Evolutionary conservation across 2,797 vertebrate species (phyloP), one percentile per base, ranked within the genome.

Genomic region (Hybognathus amarus): DNA sequence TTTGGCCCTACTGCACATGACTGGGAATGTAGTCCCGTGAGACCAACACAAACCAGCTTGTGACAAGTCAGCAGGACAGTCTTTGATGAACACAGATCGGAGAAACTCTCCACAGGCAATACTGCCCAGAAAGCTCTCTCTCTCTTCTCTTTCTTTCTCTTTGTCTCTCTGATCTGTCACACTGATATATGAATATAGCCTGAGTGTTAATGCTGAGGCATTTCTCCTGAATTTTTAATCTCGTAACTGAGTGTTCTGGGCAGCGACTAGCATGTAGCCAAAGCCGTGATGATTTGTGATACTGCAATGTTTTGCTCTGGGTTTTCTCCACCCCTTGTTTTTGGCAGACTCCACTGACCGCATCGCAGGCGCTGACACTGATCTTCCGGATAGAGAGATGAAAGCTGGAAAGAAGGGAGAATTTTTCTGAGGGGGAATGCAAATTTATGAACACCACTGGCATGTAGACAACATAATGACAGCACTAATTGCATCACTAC

Each of bases 121-220:
- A 30, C 2, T n/a, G 80, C 69, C 69, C 52, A 75, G 59, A 63
- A 38, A 63, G 33, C 68, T 77, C 67, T 66, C 63, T 75, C 76
- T 63, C 56, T 47, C 33, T 76, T 56, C 50, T 79, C 64, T 56
- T 52, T 75, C 76, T 61, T 45, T 47, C 71, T 80, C 27, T 67
- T 38, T 36, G 24, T 63, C 73, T 76, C 73, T 59, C 73, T 81
- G 68, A 73, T 82, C 59, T 82, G 80, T 82, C 80, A 81, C 50
- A 70, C 30, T 85, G 85, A 88, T 85, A 82, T 86, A 85, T 88
- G 85, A 88, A 86, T 83, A 88, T 81, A 85, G 86, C 84, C 80
- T 69, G 64, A 27, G 61, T 73, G 50, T 68, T 83, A 78, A 66
- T 68, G 83, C 83, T 74, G 63, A 85, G 85, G 63, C 80, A 15